Evolutionary conservation across 2,888 invertebrate species (phyloP), one percentile per base, ranked within the genome.

Genomic region (Odontocerum albicorne): DNA sequence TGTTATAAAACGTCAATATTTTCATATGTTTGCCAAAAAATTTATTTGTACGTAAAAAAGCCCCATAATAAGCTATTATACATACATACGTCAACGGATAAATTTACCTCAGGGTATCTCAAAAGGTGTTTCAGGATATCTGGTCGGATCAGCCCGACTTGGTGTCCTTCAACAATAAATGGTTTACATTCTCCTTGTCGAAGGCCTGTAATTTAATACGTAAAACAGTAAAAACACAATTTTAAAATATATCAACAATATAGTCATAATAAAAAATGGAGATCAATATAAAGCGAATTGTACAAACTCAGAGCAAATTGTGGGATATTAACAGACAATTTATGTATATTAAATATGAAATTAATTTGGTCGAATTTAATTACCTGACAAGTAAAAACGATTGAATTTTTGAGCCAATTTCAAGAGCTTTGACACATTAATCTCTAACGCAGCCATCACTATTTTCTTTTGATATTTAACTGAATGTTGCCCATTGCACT

Each of bases 321-420:
- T 6, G 15, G 21, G 12, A 38, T 31, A 21, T 16, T 42, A 16
- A 20, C 10, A 22, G 21, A 8, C 19, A 35, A 16, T 4, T 27
- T 36, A 32, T 27, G 31, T 20, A 54, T 21, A 8, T 3, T 40
- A 43, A 39, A 16, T 13, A 50, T 27, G 47, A 51, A 47, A 66
- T 35, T 16, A 47, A 46, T 35, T 13, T 55, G 19, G 12, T 39
- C 17, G 4, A 35, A 49, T 61, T n/a, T n/a, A 68, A 75, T 78
- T 75, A 91, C 92, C 92, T 81, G 88, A 83, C 77, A 92, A 74
- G 74, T 92, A 92, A 74, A 92, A 92, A 79, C 89, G 88, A 77
- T 92, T 92, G 76, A 91, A 92, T 80, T 89, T 90, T 71, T 88
- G 85, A 58, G 92, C 91, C 71, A 92, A 81, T 77, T 87, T 86